A percentile compares a stretch with the other conserved stretches of the same genome.
Conservation (phyloP, 2,113 vertebrate species). For the Nothobranchius furzeri region DNA sequence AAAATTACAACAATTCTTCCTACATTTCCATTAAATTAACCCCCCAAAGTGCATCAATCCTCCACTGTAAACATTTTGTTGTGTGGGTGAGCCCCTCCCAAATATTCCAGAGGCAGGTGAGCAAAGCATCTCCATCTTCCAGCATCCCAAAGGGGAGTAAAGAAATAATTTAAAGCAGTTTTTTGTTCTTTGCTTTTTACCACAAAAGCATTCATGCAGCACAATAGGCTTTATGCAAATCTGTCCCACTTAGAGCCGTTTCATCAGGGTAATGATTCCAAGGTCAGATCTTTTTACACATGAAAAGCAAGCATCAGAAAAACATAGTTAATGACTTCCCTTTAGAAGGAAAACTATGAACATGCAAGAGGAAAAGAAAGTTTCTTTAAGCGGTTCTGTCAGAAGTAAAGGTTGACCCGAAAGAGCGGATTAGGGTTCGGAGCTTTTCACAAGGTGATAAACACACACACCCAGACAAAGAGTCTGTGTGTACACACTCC, state of each 20-base stretch:
- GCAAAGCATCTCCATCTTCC: conserved; percentile 10
- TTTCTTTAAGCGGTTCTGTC: too few species aligned
- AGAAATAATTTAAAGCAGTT: conserved; percentile 71
- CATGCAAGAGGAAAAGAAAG: conserved; percentile 30
- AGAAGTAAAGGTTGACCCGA: neutral
- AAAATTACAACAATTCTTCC: conserved; percentile 15
- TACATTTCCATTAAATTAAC: conserved; percentile 41
- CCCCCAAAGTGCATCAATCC: conserved; percentile 4
- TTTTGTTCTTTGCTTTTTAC: conserved; percentile 34
- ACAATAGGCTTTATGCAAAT: conserved; percentile 74
- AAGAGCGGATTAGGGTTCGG: neutral
- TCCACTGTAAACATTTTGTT: conserved; percentile 35
- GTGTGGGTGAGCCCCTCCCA: conserved; percentile 16
- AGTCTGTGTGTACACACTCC: conserved; percentile 41
- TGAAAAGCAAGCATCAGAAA: conserved; percentile 62
- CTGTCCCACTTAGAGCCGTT: conserved; percentile 67
- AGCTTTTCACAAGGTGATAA: too few species aligned
- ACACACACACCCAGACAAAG: conserved; percentile 28
- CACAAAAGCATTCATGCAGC: conserved; percentile 16
- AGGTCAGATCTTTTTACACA: conserved; percentile 76
- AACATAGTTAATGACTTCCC: conserved; percentile 57
- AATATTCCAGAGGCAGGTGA: neutral
- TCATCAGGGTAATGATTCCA: conserved; percentile 76
- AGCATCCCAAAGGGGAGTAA: conserved; percentile 42
- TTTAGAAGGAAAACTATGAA: conserved; percentile 35